phyloP scores from a whole-genome alignment of 2,797 vertebrate genomes.

The Pogoniulus pusillus region DNA sequence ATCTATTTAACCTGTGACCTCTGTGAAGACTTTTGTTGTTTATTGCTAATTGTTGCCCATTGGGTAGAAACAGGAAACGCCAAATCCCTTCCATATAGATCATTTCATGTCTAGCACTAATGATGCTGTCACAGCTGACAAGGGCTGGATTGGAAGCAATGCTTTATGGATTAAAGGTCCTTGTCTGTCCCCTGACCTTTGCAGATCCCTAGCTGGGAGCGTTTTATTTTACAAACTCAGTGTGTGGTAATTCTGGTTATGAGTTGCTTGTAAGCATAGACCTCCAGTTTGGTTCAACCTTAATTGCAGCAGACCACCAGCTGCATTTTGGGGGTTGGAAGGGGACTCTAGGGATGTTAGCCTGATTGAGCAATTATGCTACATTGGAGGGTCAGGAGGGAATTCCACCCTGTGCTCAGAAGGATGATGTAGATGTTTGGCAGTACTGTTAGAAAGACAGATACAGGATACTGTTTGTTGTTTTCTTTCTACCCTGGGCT shows the following conservation, averaged over 20 bases:
- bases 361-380: neutral
- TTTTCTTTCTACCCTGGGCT: neutral
- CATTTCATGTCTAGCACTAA: neutral
- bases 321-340: neutral
- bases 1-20: neutral
- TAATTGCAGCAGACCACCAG: constrained; percentile 14
- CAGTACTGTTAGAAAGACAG: neutral
- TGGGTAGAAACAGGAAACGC: neutral
- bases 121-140: constrained; percentile 18
- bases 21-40: neutral
- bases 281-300: neutral
- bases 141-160: neutral
- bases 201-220: neutral
- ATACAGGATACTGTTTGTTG: neutral
- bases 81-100: neutral
- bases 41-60: neutral
- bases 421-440: neutral
- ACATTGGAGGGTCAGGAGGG: neutral
- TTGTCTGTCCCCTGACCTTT: constrained; percentile 9
- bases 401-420: neutral
- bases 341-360: neutral
- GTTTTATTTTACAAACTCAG: neutral
- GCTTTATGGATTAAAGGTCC: neutral
- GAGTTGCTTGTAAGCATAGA: neutral
- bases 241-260: neutral